Evolutionary conservation across 2,888 invertebrate genomes (phyloP), one percentile per base, ranked within the genome.

Genomic region (Xanthia togata): DNA sequence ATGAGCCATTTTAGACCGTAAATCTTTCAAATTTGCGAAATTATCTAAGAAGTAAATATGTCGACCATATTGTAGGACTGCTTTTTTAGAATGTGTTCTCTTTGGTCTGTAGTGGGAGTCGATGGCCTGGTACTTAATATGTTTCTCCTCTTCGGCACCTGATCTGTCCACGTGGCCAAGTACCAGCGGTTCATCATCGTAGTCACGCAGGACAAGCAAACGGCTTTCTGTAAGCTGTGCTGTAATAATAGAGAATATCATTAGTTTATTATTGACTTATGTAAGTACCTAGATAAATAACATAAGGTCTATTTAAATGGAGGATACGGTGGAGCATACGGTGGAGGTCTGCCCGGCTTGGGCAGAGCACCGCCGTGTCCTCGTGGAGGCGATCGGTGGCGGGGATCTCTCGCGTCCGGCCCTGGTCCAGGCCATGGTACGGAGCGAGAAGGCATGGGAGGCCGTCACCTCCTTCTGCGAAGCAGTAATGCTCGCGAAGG

Each of bases 181-280:
- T 1, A 38, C 17, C 0, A 73, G 1, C 0, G 78, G 72, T 2
- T 57, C 44, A 0, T 76, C 60, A 1, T 78, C 69, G 0, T 69
- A n/a, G 0, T 73, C 75, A 0, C 68, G 65, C 0, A 82, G 4
- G 0, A 77, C 5, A 0, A 80, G 35, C 0, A 86, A n/a, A 26
- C 50, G 76, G 8, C 64, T 35, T 35, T 79, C 76, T 31, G 72
- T 57, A 20, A 60, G 0, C 0, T 76, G 76, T 12, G 68, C 87
- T 86, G 78, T 4, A 57, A 81, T 44, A 35, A 38, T 47, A 44
- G 20, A 55, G 11, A 55, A 68, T 12, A n/a, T n/a, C 6, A 38
- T 68, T 38, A 0, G 2, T n/a, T 55, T 12, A 55, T 12, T n/a
- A 53, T n/a, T 47, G 47, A 47, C 53, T 23, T 23, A 23, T 8